Evolutionary conservation across 2,888 invertebrate species (phyloP).

Genomic region (Odontocolon sp.): DNA sequence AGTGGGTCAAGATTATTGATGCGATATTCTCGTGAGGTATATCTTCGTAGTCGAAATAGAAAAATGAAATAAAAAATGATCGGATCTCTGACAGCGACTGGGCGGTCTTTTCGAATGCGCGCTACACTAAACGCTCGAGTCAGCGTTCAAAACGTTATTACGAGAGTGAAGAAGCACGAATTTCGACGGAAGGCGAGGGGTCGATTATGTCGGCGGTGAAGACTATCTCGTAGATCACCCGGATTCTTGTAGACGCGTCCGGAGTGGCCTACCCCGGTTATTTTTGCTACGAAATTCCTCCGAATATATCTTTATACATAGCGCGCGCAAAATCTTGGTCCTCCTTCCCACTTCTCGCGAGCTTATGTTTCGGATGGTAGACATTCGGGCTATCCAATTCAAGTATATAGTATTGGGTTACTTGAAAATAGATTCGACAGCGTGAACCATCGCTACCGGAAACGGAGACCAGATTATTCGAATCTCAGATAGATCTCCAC

Average conservation of each 20-base stretch:
- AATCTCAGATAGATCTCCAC: conserved; percentile 8
- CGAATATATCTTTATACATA: conserved; percentile 75
- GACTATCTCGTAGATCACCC: conserved; percentile 47
- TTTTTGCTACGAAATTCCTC: conserved; percentile 79
- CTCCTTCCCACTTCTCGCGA: conserved; percentile 56
- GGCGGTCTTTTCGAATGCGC: not conserved
- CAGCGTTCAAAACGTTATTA: not conserved
- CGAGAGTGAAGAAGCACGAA: not conserved
- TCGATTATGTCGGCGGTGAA: conserved; percentile 24
- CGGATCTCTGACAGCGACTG: too few species aligned
- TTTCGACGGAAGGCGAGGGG: conserved; percentile 4
- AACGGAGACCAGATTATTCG: conserved; percentile 48
- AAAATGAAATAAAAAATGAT: too few species aligned
- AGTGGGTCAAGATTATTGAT: too few species aligned
- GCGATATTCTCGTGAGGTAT: too few species aligned
- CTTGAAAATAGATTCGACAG: conserved; percentile 64
- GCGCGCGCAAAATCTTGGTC: conserved; percentile 74
- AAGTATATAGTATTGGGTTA: conserved; percentile 62
- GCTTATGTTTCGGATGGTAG: not conserved
- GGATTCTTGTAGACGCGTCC: conserved; percentile 67
- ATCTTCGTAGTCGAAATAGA: too few species aligned
- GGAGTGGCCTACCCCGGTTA: conserved; percentile 73
- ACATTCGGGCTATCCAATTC: too few species aligned
- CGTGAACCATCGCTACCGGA: conserved; percentile 53
- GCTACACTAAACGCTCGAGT: not conserved